These are phyloP conservation scores for Clivina fossor DNA, from an alignment of 2,888 invertebrate genomes.

Conservation along the genomic window DNA sequence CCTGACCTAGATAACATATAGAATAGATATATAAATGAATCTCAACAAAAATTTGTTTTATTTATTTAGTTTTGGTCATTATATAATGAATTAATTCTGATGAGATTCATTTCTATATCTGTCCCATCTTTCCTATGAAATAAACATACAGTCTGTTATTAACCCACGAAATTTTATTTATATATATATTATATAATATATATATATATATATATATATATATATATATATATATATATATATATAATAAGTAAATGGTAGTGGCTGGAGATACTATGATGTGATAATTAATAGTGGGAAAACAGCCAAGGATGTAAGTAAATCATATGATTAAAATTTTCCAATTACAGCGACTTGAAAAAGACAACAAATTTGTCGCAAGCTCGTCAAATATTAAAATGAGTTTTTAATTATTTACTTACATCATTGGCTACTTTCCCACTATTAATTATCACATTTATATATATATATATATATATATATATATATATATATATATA, in stretches of 20 bases:
- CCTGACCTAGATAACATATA: background rate
- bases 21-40: background rate
- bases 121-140: background rate
- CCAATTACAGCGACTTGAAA: no score
- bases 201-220: conserved; percentile 9
- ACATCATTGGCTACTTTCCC: no score
- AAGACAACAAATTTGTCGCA: no score
- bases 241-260: background rate
- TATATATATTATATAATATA: background rate
- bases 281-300: no score
- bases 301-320: no score
- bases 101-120: background rate
- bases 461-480: conserved; percentile 1
- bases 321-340: no score
- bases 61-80: no score
- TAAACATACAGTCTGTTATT: background rate
- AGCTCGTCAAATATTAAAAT: no score
- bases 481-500: background rate
- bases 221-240: conserved; percentile 10
- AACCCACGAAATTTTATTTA: no score
- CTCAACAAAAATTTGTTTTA: background rate
- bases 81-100: background rate
- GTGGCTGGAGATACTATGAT: no score
- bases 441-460: no score
- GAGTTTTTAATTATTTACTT: no score